These are phyloP conservation scores for Lepus timidus DNA, from an alignment of 2,113 vertebrate species.

Conservation along the genomic window DNA sequence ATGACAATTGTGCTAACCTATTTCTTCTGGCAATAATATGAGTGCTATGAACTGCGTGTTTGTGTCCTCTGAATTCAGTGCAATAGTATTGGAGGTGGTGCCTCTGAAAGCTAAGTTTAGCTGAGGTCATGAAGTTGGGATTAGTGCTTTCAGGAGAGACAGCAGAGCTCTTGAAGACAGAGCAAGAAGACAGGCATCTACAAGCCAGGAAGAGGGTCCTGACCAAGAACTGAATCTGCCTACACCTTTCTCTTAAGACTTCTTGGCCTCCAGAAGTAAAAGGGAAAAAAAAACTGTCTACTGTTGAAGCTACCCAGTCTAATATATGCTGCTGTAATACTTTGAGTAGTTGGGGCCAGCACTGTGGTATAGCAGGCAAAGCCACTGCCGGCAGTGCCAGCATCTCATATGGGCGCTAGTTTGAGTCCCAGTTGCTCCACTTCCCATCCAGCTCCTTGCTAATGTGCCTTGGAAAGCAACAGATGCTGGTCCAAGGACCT, in stretches of 20 bases:
- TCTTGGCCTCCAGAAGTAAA: not conserved
- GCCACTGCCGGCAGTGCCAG: too few species aligned
- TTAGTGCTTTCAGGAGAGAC: not conserved
- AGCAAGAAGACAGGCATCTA: not conserved
- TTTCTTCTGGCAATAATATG: not conserved
- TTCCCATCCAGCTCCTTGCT: too few species aligned
- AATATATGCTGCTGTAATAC: not conserved
- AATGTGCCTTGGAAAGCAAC: too few species aligned
- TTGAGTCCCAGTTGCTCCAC: too few species aligned
- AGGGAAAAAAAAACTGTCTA: not conserved
- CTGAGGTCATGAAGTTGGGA: not conserved
- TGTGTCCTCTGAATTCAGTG: not conserved
- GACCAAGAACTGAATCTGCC: not conserved
- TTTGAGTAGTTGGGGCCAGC: too few species aligned
- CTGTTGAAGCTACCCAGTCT: not conserved
- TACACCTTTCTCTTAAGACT: not conserved
- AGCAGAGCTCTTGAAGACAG: not conserved
- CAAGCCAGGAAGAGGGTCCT: not conserved
- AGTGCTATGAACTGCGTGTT: not conserved
- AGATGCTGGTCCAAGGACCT: too few species aligned
- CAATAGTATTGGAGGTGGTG: too few species aligned
- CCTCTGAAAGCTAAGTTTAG: not conserved
- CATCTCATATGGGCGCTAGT: too few species aligned
- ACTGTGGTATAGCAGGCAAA: too few species aligned
- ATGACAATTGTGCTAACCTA: not conserved